phyloP scores from a whole-genome alignment of 2,888 invertebrate species.

The Latrodectus hesperus region DNA sequence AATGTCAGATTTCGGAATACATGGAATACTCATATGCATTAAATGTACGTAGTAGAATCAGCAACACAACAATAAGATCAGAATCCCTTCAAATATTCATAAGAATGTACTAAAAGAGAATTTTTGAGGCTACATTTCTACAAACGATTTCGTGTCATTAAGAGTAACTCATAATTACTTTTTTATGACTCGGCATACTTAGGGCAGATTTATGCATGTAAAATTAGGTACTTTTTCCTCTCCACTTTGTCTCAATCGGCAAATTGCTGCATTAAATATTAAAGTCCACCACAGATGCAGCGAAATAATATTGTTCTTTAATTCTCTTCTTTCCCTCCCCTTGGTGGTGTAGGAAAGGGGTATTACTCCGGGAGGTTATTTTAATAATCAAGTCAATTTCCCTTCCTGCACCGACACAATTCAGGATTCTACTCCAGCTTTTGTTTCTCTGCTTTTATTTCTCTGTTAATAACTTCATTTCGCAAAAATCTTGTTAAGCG shows the following conservation, averaged over 20 bases:
- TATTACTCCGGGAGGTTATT: background rate
- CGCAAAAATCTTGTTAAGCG: slow-evolving; percentile 45
- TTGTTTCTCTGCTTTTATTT: slow-evolving; percentile 9
- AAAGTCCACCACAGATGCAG: background rate
- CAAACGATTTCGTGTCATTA: background rate
- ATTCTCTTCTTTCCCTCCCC: no score
- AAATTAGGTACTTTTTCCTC: background rate
- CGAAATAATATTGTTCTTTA: background rate
- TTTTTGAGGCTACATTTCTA: background rate
- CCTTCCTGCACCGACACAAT: background rate
- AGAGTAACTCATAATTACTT: slow-evolving; percentile 1
- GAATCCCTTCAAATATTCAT: no score
- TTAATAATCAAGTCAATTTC: slow-evolving; percentile 5
- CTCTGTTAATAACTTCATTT: slow-evolving; percentile 36
- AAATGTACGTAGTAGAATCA: no score
- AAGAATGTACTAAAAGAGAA: no score
- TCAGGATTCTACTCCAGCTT: background rate
- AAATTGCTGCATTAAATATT: slow-evolving; percentile 3
- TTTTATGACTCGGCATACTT: background rate
- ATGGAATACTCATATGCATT: no score
- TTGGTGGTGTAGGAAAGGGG: background rate
- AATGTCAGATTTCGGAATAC: no score
- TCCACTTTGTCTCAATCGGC: background rate
- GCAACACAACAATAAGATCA: no score
- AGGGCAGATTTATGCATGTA: background rate